These are phyloP conservation scores for Poecilia picta DNA, from an alignment of 2,797 vertebrate species.

Conservation along the genomic window DNA sequence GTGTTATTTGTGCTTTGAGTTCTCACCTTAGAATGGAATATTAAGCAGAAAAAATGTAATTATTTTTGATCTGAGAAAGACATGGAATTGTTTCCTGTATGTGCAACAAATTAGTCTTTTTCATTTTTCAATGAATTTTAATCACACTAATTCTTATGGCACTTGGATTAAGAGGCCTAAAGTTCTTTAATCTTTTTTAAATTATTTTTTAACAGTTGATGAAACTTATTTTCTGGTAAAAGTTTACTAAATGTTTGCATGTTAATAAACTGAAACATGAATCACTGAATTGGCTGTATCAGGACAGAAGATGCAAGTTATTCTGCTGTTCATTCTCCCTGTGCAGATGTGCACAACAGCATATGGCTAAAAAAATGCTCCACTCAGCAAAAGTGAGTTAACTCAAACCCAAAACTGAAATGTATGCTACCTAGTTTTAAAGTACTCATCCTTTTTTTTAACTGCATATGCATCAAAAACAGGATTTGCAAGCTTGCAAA, in stretches of 20 bases:
- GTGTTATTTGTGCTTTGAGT: background rate
- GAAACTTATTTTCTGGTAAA: background rate
- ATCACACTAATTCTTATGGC: background rate
- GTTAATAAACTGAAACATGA: background rate
- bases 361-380: background rate
- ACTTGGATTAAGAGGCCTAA: background rate
- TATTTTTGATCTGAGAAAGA: background rate
- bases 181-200: background rate
- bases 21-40: background rate
- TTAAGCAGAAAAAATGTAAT: background rate
- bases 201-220: background rate
- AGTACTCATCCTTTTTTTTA: background rate
- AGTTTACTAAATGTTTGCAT: background rate
- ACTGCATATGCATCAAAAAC: background rate
- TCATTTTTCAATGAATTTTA: background rate
- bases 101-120: background rate
- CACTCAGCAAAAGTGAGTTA: background rate
- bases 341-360: background rate
- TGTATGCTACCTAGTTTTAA: background rate
- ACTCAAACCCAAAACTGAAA: background rate
- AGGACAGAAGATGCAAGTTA: background rate
- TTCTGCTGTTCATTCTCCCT: background rate
- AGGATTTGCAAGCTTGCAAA: background rate
- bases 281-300: background rate
- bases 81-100: background rate